phyloP scores from a whole-genome alignment of 1,140 invertebrate genomes.

The Trinorchestia longiramus region DNA sequence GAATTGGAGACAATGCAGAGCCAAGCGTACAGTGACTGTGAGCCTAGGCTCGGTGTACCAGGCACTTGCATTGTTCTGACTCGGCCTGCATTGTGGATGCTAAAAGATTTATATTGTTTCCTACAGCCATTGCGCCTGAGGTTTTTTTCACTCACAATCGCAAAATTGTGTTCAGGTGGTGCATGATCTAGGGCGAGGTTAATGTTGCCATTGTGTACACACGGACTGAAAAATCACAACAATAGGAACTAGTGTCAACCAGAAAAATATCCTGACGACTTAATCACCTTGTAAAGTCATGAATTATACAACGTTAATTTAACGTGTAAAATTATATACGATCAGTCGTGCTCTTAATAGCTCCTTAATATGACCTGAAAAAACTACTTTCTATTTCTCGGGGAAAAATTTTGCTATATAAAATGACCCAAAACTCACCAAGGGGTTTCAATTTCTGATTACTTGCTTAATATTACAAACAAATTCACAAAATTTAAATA shows the following conservation, averaged over 20 bases:
- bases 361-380: neutral
- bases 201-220: neutral
- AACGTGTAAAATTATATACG: neutral
- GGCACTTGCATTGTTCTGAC: neutral
- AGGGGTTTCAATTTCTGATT: no score
- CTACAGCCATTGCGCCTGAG: neutral
- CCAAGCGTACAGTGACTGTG: neutral
- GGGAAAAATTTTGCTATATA: no score
- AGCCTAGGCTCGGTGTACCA: neutral
- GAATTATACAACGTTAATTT: neutral
- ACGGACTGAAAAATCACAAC: neutral
- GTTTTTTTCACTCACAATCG: neutral
- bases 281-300: neutral
- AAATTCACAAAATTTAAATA: no score
- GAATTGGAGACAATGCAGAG: neutral
- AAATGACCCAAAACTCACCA: no score
- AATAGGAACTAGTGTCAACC: neutral
- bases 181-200: neutral
- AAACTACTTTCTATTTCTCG: neutral
- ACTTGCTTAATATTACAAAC: no score
- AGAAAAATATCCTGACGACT: neutral
- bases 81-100: neutral
- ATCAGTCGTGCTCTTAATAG: neutral
- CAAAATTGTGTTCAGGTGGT: neutral
- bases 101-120: neutral